Percentiles rank a stretch among this genome's conserved stretches.
Conservation (phyloP, 2,797 vertebrate genomes). For the Bradypodion pumilum region DNA sequence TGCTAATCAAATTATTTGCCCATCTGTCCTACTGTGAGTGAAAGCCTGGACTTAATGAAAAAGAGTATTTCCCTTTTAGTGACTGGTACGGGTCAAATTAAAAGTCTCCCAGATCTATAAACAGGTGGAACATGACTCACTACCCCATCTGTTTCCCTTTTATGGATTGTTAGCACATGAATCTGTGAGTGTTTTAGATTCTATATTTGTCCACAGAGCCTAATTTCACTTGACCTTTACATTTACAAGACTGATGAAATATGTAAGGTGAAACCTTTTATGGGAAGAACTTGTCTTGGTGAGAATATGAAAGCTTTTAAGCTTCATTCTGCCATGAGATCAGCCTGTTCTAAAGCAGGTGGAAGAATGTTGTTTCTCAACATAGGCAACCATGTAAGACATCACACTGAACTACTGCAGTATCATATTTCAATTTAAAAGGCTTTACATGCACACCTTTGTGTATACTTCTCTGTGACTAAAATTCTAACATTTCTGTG, state of each 20-base stretch:
- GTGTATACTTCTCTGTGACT: background rate
- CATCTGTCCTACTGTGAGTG: background rate
- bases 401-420: background rate
- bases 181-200: background rate
- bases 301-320: background rate
- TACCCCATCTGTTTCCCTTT: background rate
- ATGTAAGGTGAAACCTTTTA: background rate
- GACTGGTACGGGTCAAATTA: background rate
- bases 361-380: background rate
- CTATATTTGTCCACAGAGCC: background rate
- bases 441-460: background rate
- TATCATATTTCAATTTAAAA: background rate
- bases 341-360: background rate
- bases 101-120: background rate
- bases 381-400: background rate
- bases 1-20: background rate
- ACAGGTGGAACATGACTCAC: background rate
- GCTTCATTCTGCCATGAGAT: background rate
- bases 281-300: background rate
- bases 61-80: background rate
- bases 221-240: background rate
- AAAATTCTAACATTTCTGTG: background rate
- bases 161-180: background rate
- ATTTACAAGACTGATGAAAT: background rate
- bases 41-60: background rate